Evolutionary conservation across 2,113 vertebrate species (phyloP).

Genomic region (Triplophysa dalaica): DNA sequence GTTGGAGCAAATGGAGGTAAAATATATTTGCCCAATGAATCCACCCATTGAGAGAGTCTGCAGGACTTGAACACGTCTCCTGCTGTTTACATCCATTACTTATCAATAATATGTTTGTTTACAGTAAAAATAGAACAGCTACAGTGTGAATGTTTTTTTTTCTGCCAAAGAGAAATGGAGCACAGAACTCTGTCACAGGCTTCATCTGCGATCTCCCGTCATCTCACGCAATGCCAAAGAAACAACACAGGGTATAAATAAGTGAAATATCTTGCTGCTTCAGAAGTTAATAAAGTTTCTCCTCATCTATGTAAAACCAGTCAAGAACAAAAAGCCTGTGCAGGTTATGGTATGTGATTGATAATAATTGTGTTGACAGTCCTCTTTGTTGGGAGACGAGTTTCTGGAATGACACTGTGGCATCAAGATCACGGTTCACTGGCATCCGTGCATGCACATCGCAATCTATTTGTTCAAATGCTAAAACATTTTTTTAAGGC

Average conservation of each 20-base stretch:
- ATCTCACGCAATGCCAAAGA: neutral
- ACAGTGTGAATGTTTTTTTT: neutral
- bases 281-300: neutral
- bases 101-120: constrained; percentile 19
- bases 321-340: neutral
- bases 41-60: neutral
- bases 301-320: constrained; percentile 1
- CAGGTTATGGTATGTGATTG: neutral
- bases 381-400: constrained; percentile 29
- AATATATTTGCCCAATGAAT: constrained; percentile 17
- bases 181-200: neutral
- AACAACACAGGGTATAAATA: neutral
- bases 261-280: neutral
- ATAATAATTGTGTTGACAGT: constrained; percentile 19
- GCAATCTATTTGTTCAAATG: neutral
- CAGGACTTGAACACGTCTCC: neutral
- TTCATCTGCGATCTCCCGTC: neutral
- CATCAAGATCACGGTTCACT: neutral
- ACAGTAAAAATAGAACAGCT: constrained; percentile 3
- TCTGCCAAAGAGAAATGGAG: neutral
- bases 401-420: neutral
- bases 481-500: neutral
- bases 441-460: neutral
- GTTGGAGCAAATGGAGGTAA: constrained; percentile 1
- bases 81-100: constrained; percentile 22